A percentile compares a stretch with the other conserved stretches of the same genome.
These are phyloP conservation scores for Harpegnathos saltator DNA, from an alignment of 1,140 invertebrate genomes.

Conservation along the genomic window DNA sequence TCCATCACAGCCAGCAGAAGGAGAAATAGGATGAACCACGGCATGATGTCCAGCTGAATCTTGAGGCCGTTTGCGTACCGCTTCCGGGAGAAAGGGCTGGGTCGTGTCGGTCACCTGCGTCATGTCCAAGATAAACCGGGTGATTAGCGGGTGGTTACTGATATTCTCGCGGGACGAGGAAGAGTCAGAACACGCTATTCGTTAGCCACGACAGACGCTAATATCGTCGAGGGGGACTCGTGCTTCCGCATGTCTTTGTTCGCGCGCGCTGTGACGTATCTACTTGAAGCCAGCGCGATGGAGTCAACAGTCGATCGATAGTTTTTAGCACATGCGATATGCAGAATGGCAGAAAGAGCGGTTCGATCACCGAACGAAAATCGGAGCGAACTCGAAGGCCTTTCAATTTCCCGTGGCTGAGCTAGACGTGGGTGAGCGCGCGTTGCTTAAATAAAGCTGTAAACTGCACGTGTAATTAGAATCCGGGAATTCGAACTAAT, in stretches of 20 bases:
- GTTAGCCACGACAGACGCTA: neutral
- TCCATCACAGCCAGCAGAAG: slow-evolving; percentile 86
- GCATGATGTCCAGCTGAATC: slow-evolving; percentile 85
- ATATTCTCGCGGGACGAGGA: neutral
- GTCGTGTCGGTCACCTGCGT: slow-evolving; percentile 74
- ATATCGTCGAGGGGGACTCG: neutral
- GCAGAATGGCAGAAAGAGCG: no score
- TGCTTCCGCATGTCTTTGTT: neutral
- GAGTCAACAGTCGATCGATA: slow-evolving; percentile 12
- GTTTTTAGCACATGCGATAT: no score
- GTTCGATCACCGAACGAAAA: neutral
- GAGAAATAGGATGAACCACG: slow-evolving; percentile 86
- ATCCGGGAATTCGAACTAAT: slow-evolving; percentile 69
- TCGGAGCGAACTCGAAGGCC: neutral
- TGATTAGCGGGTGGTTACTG: slow-evolving; percentile 5
- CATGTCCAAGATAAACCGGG: neutral
- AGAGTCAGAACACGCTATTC: slow-evolving; percentile 11
- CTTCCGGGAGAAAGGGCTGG: slow-evolving; percentile 69
- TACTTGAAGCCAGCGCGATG: slow-evolving; percentile 26
- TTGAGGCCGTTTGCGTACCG: slow-evolving; percentile 82
- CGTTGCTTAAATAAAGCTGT: slow-evolving; percentile 68
- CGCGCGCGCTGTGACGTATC: neutral
- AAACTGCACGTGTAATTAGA: slow-evolving; percentile 68
- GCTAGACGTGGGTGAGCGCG: neutral
- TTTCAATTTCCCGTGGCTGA: neutral